Percentiles rank a stretch among this genome's conserved stretches.
These are phyloP conservation scores for Vulpes lagopus DNA, from an alignment of 2,113 vertebrate genomes.

Conservation along the genomic window DNA sequence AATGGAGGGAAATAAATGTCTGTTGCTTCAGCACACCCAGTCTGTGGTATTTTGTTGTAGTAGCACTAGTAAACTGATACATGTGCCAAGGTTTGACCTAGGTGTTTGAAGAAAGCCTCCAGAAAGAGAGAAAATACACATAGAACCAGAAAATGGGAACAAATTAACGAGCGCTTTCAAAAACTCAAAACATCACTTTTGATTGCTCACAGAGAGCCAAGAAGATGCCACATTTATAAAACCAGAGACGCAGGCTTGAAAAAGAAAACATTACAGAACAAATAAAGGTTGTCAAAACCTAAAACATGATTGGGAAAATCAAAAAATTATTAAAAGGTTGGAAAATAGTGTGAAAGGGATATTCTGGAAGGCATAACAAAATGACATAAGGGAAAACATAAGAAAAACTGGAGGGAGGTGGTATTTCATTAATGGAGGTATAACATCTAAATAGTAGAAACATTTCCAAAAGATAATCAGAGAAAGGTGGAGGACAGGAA, in stretches of 20 bases:
- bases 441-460: background rate
- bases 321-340: background rate
- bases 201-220: background rate
- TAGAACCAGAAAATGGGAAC: background rate
- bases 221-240: background rate
- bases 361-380: background rate
- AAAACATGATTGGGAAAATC: background rate
- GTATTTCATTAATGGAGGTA: background rate
- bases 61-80: background rate
- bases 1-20: background rate
- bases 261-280: background rate
- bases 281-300: background rate
- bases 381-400: background rate
- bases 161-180: background rate
- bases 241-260: background rate
- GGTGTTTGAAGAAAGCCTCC: background rate
- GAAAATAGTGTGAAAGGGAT: background rate
- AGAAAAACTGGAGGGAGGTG: background rate
- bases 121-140: background rate
- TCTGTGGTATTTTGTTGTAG: background rate
- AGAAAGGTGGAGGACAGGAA: background rate
- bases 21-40: background rate
- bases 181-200: background rate
- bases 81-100: background rate
- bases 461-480: background rate